Conservation (phyloP, 1,140 invertebrate genomes). For the Chironomus striatipennis region DNA sequence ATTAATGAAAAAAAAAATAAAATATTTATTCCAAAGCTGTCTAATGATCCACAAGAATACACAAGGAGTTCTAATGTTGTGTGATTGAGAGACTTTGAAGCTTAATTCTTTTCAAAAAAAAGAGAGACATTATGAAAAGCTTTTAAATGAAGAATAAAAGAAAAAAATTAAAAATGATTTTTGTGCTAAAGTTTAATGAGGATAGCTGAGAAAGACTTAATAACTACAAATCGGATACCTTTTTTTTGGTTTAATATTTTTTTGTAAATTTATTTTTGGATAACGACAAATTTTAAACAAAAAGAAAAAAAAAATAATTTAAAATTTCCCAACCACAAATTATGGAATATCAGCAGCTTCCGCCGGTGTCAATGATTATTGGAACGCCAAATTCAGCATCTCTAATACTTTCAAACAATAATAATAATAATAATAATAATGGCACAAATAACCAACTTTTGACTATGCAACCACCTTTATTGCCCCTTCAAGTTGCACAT, state of each 20-base stretch:
- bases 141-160: slow-evolving; percentile 4
- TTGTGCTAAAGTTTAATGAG: not conserved
- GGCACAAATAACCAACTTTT: not conserved
- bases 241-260: not conserved
- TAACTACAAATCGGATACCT: not conserved
- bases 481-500: slow-evolving; percentile 38
- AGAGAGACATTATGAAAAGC: not conserved
- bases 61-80: too few relatives aligned
- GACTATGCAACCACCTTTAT: slow-evolving; percentile 31
- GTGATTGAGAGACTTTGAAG: not conserved
- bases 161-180: not conserved
- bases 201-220: not conserved
- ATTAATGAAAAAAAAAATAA: not conserved
- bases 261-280: not conserved
- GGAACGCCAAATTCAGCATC: slow-evolving; percentile 26
- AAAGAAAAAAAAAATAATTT: slow-evolving; percentile 42
- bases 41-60: not conserved
- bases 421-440: slow-evolving; percentile 21
- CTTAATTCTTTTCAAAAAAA: not conserved
- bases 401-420: slow-evolving; percentile 30
- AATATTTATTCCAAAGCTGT: not conserved
- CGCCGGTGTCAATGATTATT: slow-evolving; percentile 22
- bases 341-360: slow-evolving; percentile 31
- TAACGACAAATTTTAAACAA: not conserved
- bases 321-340: slow-evolving; percentile 39